These are phyloP conservation scores for Orchestia grillus DNA, from an alignment of 1,140 invertebrate species.

Conservation along the genomic window DNA sequence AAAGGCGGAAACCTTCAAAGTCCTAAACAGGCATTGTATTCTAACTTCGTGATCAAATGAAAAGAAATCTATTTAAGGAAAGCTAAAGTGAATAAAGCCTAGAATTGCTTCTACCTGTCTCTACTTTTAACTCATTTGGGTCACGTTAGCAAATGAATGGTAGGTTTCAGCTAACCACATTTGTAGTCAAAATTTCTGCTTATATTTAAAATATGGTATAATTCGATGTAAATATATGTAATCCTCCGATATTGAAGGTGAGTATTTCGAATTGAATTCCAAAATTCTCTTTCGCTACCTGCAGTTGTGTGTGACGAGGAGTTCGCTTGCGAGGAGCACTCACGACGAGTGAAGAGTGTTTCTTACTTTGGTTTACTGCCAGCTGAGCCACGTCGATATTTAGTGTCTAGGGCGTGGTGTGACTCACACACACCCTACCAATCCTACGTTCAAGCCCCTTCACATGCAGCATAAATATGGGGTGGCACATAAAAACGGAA, in stretches of 20 bases:
- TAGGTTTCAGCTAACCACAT: not conserved
- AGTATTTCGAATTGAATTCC: not conserved
- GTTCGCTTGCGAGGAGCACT: not conserved
- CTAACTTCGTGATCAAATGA: not conserved
- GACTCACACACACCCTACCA: not conserved
- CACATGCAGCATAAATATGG: not conserved
- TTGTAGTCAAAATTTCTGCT: not conserved
- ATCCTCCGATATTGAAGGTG: not conserved
- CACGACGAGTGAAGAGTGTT: not conserved
- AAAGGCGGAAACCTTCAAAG: not conserved
- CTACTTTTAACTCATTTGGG: not conserved
- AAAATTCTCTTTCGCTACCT: not conserved
- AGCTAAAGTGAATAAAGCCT: not conserved
- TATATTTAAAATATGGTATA: not conserved
- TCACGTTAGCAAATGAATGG: not conserved
- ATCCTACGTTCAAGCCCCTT: not conserved
- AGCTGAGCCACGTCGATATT: not conserved
- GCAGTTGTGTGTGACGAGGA: not conserved
- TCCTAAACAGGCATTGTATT: not conserved
- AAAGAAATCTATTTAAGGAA: not conserved
- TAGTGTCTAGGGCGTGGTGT: not conserved
- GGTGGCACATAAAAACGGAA: too few species aligned
- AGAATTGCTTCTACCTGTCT: not conserved
- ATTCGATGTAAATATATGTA: not conserved
- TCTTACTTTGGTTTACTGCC: not conserved